These are phyloP conservation scores for Protaetia brevitarsis DNA, from an alignment of 1,140 invertebrate genomes.

Conservation along the genomic window DNA sequence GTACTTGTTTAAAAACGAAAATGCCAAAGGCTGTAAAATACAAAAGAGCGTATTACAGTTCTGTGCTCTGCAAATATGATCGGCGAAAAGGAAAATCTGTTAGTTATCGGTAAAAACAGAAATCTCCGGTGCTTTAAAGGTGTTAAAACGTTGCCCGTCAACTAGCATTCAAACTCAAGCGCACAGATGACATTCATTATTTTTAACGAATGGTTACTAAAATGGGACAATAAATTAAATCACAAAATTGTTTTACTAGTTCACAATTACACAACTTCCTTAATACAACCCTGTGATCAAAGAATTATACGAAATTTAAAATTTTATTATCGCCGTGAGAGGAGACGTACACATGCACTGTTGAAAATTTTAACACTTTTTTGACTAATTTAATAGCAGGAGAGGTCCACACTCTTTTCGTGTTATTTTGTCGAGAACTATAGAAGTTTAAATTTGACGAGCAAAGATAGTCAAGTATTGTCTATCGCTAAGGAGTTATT, in stretches of 20 bases:
- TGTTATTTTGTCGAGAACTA: too few species aligned
- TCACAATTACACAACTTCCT: not conserved
- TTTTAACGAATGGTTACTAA: not conserved
- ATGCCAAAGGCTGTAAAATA: not conserved
- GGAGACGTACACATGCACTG: too few species aligned
- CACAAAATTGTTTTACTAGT: not conserved
- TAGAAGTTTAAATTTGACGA: too few species aligned
- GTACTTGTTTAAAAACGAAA: not conserved
- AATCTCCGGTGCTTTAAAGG: slow-evolving; percentile 24
- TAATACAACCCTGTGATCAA: not conserved
- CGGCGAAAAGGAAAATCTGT: slow-evolving; percentile 15
- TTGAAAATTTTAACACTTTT: too few species aligned
- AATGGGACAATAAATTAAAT: slow-evolving; percentile 6
- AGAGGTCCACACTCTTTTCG: too few species aligned
- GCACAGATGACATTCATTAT: slow-evolving; percentile 6
- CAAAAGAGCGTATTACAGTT: slow-evolving; percentile 21
- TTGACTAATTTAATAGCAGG: too few species aligned
- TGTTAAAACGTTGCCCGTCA: not conserved
- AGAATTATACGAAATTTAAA: too few species aligned
- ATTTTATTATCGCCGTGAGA: too few species aligned
- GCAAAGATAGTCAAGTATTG: too few species aligned
- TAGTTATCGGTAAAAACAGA: slow-evolving; percentile 20
- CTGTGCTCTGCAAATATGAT: slow-evolving; percentile 18
- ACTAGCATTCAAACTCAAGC: not conserved
- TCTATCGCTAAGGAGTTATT: too few species aligned